These are phyloP conservation scores for Periplaneta americana DNA, from an alignment of 1,140 invertebrate species.

Conservation along the genomic window DNA sequence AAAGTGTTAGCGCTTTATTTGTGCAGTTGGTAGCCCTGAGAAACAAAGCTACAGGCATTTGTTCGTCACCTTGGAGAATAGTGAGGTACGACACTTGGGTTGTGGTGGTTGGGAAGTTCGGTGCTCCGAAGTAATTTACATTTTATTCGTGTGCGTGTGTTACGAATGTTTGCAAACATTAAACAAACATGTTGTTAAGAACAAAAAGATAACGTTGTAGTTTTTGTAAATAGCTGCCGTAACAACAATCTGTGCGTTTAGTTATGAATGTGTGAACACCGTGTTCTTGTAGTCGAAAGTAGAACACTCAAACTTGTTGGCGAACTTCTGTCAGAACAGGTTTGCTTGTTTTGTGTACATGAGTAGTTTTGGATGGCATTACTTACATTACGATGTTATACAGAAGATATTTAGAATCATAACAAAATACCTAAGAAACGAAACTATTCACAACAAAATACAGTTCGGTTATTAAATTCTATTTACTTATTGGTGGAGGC, in stretches of 20 bases:
- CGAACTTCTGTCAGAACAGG: neutral
- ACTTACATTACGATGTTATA: neutral
- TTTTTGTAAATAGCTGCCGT: neutral
- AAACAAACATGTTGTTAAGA: slow-evolving; percentile 10
- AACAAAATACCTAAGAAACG: too few species aligned
- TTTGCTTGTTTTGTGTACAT: neutral
- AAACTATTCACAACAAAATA: neutral
- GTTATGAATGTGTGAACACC: slow-evolving; percentile 1
- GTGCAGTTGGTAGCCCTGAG: neutral
- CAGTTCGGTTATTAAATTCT: neutral
- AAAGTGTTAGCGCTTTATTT: neutral
- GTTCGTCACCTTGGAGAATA: slow-evolving; percentile 6
- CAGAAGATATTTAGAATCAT: neutral
- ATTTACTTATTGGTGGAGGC: neutral
- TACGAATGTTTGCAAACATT: slow-evolving; percentile 5
- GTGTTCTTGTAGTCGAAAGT: slow-evolving; percentile 2
- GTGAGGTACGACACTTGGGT: slow-evolving; percentile 8
- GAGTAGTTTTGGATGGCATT: neutral
- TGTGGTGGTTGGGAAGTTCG: slow-evolving; percentile 1
- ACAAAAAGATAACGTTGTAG: slow-evolving; percentile 14
- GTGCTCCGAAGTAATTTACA: neutral
- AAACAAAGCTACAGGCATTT: neutral
- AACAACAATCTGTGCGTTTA: neutral
- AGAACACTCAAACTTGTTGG: neutral
- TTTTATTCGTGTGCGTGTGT: slow-evolving; percentile 9